Evolutionary conservation across 2,888 invertebrate genomes (phyloP), one percentile per base, ranked within the genome.

Genomic region (Branchellion lobata): DNA sequence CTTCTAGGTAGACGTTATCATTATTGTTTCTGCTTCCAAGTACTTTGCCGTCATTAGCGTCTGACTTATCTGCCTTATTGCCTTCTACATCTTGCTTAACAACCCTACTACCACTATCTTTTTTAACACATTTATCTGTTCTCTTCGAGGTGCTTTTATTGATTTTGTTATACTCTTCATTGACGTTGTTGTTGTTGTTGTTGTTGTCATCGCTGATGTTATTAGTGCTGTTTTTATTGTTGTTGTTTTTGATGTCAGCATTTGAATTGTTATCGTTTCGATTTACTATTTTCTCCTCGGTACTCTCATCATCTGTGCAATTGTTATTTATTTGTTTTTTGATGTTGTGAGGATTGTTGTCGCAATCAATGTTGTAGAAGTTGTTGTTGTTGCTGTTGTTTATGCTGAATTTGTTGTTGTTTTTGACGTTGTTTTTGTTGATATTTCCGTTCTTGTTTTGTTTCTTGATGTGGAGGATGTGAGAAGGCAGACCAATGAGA

Each of bases 401-500:
- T n/a, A n/a, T n/a, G n/a, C n/a, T n/a, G n/a, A n/a, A n/a, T n/a
- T n/a, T n/a, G 65, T 65, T 65, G 65, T 65, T 65, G 65, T 65
- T 65, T n/a, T 65, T 65, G 65, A 5, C 65, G n/a, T 40, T 40
- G 40, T 40, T 40, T 5, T 40, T 40, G 5, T 5, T 40, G 5
- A 5, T 40, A 14, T 40, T 40, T 40, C 14, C 40, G 14, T 57
- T 24, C 21, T 57, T 57, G 61, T 24, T 3, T 5, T 57, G 61
- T 24, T 57, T 57, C 24, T 57, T 57, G 21, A 57, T 3, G 21
- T 57, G 61, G 24, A 57, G 61, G 24, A 57, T 57, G 61, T 57
- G 61, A 24, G 61, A 57, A 24, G 61, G 61, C 24, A 57, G 61
- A n/a, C 61, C 61, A 8, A 57, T 57, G 61, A 57, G 61, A 5